A percentile compares a stretch with the other conserved stretches of the same genome.
These are phyloP conservation scores for Nycticryphes semicollaris DNA, from an alignment of 2,113 vertebrate species.

Conservation along the genomic window DNA sequence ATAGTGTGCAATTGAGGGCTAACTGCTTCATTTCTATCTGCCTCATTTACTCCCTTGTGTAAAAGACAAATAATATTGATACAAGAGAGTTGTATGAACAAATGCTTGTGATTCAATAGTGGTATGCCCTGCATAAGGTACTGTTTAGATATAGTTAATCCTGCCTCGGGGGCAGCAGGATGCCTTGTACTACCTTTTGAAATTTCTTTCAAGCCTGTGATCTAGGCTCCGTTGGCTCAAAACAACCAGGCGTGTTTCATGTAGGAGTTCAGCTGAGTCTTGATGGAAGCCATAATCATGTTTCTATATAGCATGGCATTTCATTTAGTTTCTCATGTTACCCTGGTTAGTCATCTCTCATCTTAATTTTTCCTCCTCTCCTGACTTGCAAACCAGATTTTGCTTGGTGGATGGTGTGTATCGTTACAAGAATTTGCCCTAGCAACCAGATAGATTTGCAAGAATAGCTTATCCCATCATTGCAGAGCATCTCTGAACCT, in stretches of 20 bases:
- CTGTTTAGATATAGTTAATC: neutral
- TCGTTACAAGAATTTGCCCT: constrained; percentile 21
- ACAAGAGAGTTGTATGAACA: neutral
- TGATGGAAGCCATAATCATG: neutral
- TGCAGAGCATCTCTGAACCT: neutral
- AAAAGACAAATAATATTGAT: neutral
- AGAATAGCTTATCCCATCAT: neutral
- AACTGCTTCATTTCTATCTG: neutral
- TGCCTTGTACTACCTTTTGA: neutral
- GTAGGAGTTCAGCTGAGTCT: neutral
- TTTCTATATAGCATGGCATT: neutral
- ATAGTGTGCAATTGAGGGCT: neutral
- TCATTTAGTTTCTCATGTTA: constrained; percentile 19
- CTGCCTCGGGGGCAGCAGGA: neutral
- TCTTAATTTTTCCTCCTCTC: neutral
- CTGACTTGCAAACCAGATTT: neutral
- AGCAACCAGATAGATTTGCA: constrained; percentile 25
- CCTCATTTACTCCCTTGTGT: neutral
- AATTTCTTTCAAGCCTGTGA: neutral
- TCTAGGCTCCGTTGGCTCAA: neutral
- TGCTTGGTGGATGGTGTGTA: neutral
- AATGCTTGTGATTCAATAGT: neutral
- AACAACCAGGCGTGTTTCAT: neutral
- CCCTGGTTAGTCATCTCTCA: neutral
- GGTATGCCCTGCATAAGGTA: neutral